Base-by-base conservation (phyloP, 2,797 vertebrate genomes). In the Australoheros facetus region DNA sequence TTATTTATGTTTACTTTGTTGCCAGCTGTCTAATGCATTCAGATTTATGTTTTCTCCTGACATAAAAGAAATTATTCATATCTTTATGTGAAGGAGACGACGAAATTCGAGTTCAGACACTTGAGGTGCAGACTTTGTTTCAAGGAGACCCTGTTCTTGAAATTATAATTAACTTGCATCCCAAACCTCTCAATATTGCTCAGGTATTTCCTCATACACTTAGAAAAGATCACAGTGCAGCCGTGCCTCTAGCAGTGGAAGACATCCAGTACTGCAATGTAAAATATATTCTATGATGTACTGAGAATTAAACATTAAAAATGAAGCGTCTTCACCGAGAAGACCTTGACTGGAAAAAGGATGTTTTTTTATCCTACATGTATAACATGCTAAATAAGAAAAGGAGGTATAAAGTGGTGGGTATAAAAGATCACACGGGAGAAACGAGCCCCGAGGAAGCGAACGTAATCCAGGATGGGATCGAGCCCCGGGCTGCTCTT, bases 131-230 rank as follows among this genome's bases (percentile, higher is more conserved):
- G 59, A 82, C 81, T 87, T 85, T 74, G 71, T 83, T 87, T 86
- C 78, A 87, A 85, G 87, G 87, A 85, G 81, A 85, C n/a, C 56
- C 54, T 59, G 70, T 75, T 86, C 79, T 89, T 87, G 78, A 85
- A 79, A 78, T 79, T 72, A 53, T 55, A 80, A 87, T 83, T 75
- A 77, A 58, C 64, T 80, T 62, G 39, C 66, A 45, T 21, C 28
- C 78, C 64, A 73, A 66, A 77, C 82, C 45, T 7, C 28, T 74
- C 71, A 81, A 81, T 78, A 82, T 84, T 86, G 76, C 88, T 69
- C 59, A 83, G 62, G 81, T 88, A 84, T 88, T 86, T 91, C 84
- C 80, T 90, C 87, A 89, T 85, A 60, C 78, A 37, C 73, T 60
- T 78, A 42, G 69, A 79, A 82, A 74, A 76, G 62, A 75, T 66